Base-by-base conservation (phyloP, 2,113 vertebrate species). In the Mugil cephalus region DNA sequence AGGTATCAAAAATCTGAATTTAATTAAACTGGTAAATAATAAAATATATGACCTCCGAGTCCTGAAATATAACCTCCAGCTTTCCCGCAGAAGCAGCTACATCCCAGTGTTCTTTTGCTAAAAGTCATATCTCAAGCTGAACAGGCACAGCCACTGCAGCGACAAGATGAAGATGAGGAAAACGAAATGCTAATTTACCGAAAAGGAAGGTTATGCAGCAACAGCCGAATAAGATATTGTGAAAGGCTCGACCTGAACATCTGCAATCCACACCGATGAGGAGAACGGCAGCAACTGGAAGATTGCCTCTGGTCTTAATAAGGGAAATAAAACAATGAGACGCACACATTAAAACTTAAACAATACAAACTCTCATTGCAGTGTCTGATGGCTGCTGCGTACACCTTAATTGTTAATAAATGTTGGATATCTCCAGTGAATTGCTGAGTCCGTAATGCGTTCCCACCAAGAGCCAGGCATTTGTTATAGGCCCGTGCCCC, bases 391-490 rank as follows among this genome's bases (percentile, higher is more conserved):
- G 56, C 80, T 76, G 34, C 65, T 69, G 64, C 63, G 38, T 39
- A 58, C 61, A 69, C 24, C 18, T n/a, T 80, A 52, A 69, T 80
- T 74, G 75, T 73, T 82, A 77, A 82, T 82, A 77, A 53, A 50
- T 55, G 63, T 74, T 66, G 46, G 17, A 64, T 47, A 60, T 30
- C 67, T 83, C 68, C 52, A 36, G 59, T 56, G 63, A 69, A 34
- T 69, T 69, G 38, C 43, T 30, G 13, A 39, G 35, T 47, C 65
- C 18, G 69, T 40, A 77, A 74, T 70, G 39, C 40, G 55, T 77
- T 82, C 48, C 69, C 46, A 52, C 54, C 53, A 51, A 84, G 77
- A 69, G 13, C 38, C 45, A 54, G 42, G 42, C 59, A 61, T 75
- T 75, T 45, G 69, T 77, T 73, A 68, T 34, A 60, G 68, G 63